These are phyloP conservation scores for Euphysa ruthae DNA, from an alignment of 30 jellyfish, hydroid and myxozoan species.

Conservation along the genomic window DNA sequence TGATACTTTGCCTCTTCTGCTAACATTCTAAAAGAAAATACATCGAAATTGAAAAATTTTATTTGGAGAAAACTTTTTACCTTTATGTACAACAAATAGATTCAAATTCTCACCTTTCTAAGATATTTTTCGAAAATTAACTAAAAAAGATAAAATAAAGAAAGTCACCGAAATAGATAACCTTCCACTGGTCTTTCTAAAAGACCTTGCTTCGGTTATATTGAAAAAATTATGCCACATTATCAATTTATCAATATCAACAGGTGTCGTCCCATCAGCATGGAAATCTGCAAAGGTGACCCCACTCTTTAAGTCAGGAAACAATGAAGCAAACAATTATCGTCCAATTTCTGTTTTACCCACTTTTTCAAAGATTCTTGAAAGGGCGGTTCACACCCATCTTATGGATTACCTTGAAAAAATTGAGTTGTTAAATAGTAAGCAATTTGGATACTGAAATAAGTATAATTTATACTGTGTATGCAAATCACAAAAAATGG, in stretches of 20 bases:
- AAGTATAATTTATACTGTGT: too few relatives aligned
- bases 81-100: neutral
- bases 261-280: slow-evolving; percentile 2
- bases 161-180: too few relatives aligned
- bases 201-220: too few relatives aligned
- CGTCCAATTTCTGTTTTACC: slow-evolving; percentile 54
- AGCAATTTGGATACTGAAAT: neutral
- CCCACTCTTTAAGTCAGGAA: slow-evolving; percentile 36
- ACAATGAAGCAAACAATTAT: slow-evolving; percentile 34
- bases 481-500: too few relatives aligned
- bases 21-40: neutral
- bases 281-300: slow-evolving; percentile 44
- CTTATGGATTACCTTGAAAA: neutral
- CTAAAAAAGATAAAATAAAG: neutral
- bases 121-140: neutral
- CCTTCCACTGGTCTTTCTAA: too few relatives aligned
- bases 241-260: neutral
- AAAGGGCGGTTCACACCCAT: slow-evolving; percentile 8
- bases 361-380: slow-evolving; percentile 42
- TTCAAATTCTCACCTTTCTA: neutral
- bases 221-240: neutral
- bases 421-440: neutral
- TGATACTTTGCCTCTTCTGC: slow-evolving; percentile 21
- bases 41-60: slow-evolving; percentile 21
- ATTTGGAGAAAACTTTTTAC: slow-evolving; percentile 30